Base-by-base conservation (phyloP, 2,113 vertebrate genomes). In the Bagarius yarrelli region DNA sequence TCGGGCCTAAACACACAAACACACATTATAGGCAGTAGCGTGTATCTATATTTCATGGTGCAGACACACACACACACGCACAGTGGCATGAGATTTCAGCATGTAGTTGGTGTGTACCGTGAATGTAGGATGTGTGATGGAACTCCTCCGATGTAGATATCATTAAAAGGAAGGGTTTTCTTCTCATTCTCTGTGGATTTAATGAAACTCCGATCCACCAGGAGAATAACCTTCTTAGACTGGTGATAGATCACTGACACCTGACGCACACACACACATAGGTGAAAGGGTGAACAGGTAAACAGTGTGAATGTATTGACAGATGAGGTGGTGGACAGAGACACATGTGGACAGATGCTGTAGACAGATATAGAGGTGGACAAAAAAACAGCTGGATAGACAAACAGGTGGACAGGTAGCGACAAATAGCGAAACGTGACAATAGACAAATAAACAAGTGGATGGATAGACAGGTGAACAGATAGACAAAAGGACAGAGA, bases 191-290 rank as follows among this genome's bases (percentile, higher is more conserved):
- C 97, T 85, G 97, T 87, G 2, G 95, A 96, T 87, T 96, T 99
- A 66, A 99, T 92, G 55, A 96, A 96, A 76, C 93, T 91, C 88
- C 96, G 97, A 90, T 99, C 97, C 79, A 99, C 96, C 67, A 99
- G 91, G 73, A 99, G 91, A 88, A 99, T 98, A 78, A 99, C 94
- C 89, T 99, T 99, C 93, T 97, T 99, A 36, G 94, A 96, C 85
- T 97, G 96, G 90, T 99, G 98, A 86, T 99, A 99, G 88, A 99
- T 99, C 71, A 99, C 93, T 80, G 98, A 97, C 87, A 99, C 95
- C 98, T 99, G 87, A 50, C 67, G 50, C 67, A 47, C 13, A 67
- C 64, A 67, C 64, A 40, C 64, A 67, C 32, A 47, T 23, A 71
- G 23, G 66, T 15, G 14, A 1, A 32, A 5, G 32, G n/a, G 1